Evolutionary conservation across 2,888 invertebrate genomes (phyloP).

Genomic region (Baccha elongata): DNA sequence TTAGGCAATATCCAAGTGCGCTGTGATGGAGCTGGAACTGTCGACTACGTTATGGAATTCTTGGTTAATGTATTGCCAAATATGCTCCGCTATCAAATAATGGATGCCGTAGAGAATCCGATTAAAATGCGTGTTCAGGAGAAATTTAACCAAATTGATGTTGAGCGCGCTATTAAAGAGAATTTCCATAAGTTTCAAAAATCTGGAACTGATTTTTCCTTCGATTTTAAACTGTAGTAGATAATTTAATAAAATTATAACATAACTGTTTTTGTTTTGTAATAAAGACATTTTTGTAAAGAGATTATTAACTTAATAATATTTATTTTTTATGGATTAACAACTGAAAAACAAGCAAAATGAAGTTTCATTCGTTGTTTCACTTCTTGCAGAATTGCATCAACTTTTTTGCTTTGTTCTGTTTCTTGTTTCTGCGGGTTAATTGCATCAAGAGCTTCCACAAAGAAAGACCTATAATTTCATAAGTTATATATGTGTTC

Average conservation of each 20-base stretch:
- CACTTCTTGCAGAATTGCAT: slow-evolving; percentile 85
- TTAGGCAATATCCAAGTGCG: slow-evolving; percentile 93
- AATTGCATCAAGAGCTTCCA: slow-evolving; percentile 91
- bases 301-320: not conserved
- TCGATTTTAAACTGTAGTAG: slow-evolving; percentile 78
- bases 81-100: slow-evolving; percentile 92
- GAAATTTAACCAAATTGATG: slow-evolving; percentile 87
- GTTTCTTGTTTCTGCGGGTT: slow-evolving; percentile 86
- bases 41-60: slow-evolving; percentile 92
- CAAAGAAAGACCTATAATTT: slow-evolving; percentile 87
- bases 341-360: slow-evolving; percentile 84
- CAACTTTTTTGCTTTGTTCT: slow-evolving; percentile 86
- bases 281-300: slow-evolving; percentile 1
- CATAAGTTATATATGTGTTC: not conserved
- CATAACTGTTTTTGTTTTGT: not conserved
- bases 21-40: slow-evolving; percentile 92
- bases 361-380: slow-evolving; percentile 88
- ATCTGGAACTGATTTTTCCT: slow-evolving; percentile 76
- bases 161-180: slow-evolving; percentile 88
- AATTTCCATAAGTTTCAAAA: slow-evolving; percentile 87
- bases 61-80: slow-evolving; percentile 92
- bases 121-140: slow-evolving; percentile 88
- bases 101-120: slow-evolving; percentile 92
- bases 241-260: not conserved
- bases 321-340: slow-evolving; percentile 79